phyloP scores from a whole-genome alignment of 2,888 invertebrate species.

The Dexiosoma caninum region DNA sequence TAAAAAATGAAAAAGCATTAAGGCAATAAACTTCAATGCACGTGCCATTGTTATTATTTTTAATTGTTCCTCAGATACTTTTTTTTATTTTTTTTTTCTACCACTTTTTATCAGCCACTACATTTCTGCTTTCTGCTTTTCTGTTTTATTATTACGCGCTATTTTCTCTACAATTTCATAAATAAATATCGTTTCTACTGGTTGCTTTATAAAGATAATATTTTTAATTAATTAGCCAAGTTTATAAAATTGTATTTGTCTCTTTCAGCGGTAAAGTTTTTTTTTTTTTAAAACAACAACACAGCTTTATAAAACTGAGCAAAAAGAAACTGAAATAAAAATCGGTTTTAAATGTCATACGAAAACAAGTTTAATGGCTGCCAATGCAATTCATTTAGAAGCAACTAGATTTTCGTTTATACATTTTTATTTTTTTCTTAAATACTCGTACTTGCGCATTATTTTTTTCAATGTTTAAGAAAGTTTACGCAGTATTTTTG shows the following conservation, averaged over 20 bases:
- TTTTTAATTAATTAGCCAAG: slow-evolving; percentile 16
- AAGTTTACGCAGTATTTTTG: not conserved
- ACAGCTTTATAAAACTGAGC: not conserved
- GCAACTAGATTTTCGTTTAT: slow-evolving; percentile 1
- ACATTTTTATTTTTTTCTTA: not conserved
- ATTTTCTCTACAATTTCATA: not conserved
- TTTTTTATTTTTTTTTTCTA: not conserved
- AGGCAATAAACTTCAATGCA: not conserved
- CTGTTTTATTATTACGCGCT: not conserved
- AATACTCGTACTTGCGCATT: too few species aligned
- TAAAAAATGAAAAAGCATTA: not conserved
- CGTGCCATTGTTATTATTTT: slow-evolving; percentile 6
- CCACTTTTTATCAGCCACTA: not conserved
- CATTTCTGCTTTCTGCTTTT: not conserved
- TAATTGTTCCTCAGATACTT: slow-evolving; percentile 1
- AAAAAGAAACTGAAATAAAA: not conserved
- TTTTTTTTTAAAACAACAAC: slow-evolving; percentile 5
- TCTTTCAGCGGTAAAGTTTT: not conserved
- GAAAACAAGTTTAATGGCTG: slow-evolving; percentile 51
- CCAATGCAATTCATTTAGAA: slow-evolving; percentile 20
- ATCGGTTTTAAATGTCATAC: slow-evolving; percentile 54
- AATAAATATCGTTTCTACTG: not conserved
- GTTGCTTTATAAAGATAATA: not conserved
- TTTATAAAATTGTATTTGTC: not conserved
- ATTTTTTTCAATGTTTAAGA: not conserved